These are phyloP conservation scores for Sialia sialis DNA, from an alignment of 2,113 vertebrate genomes.

Conservation along the genomic window DNA sequence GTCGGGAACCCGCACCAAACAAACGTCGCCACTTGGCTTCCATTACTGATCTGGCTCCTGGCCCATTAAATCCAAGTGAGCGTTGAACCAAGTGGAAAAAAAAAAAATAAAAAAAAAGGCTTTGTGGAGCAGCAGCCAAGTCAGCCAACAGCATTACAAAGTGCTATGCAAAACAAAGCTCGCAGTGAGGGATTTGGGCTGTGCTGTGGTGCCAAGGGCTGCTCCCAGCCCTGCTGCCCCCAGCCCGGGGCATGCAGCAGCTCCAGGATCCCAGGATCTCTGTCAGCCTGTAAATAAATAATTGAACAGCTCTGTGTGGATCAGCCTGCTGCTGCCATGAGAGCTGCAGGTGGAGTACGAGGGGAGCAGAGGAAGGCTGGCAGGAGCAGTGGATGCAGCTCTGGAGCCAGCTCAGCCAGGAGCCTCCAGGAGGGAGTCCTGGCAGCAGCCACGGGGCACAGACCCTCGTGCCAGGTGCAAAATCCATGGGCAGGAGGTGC, in stretches of 20 bases:
- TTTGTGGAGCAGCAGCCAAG: conserved; percentile 59
- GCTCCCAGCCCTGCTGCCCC: neutral
- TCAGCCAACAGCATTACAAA: conserved; percentile 41
- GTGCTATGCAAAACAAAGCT: conserved; percentile 60
- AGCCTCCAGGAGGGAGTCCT: neutral
- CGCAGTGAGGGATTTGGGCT: neutral
- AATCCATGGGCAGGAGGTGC: accelerated
- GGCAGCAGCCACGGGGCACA: neutral
- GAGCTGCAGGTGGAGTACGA: neutral
- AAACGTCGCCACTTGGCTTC: conserved; percentile 46
- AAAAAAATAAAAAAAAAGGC: neutral
- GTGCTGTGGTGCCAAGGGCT: neutral
- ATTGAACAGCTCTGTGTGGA: neutral
- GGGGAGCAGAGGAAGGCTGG: neutral
- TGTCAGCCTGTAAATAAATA: neutral
- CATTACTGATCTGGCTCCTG: conserved; percentile 36
- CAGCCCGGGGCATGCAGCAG: neutral
- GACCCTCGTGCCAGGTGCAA: accelerated
- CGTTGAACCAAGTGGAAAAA: conserved; percentile 14
- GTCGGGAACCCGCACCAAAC: conserved; percentile 17
- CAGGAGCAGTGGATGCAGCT: accelerated
- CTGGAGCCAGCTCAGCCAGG: neutral
- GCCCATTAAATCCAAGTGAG: conserved; percentile 23
- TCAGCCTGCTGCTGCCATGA: accelerated
- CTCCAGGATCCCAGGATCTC: neutral